phyloP scores from a whole-genome alignment of 1,140 invertebrate species.

The Hycleus cichorii region DNA sequence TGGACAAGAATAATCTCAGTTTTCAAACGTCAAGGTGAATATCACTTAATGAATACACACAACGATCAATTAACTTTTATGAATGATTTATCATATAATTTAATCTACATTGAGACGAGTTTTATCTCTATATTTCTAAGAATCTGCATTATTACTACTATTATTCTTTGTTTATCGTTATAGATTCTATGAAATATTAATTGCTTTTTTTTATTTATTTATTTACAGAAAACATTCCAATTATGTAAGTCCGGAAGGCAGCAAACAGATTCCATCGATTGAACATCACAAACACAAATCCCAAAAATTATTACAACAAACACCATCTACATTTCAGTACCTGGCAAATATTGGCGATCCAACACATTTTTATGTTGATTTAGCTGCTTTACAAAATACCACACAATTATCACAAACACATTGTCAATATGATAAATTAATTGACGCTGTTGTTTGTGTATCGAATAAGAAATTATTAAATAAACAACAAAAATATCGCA shows the following conservation, averaged over 20 bases:
- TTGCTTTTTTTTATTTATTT: not conserved
- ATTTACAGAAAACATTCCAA: conserved; percentile 24
- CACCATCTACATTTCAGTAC: conserved; percentile 17
- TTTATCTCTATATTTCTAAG: not conserved
- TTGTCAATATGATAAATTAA: conserved; percentile 27
- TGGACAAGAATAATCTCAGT: conserved; percentile 84
- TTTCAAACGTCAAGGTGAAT: conserved; percentile 68
- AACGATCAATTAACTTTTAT: no score
- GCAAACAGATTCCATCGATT: not conserved
- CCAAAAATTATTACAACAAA: not conserved
- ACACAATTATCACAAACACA: conserved; percentile 21
- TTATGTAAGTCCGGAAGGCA: conserved; percentile 15
- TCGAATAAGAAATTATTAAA: conserved; percentile 20
- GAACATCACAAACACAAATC: conserved; percentile 17
- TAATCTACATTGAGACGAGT: not conserved
- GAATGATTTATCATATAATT: no score
- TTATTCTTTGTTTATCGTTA: no score
- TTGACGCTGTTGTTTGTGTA: conserved; percentile 28
- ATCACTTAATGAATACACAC: no score
- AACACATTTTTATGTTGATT: conserved; percentile 28
- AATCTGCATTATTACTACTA: no score
- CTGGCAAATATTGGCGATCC: conserved; percentile 24
- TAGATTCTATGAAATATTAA: no score
- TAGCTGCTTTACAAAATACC: conserved; percentile 24
- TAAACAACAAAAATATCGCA: conserved; percentile 15